Evolutionary conservation across 1,140 invertebrate species (phyloP).

Genomic region (Bradynema listronoti): DNA sequence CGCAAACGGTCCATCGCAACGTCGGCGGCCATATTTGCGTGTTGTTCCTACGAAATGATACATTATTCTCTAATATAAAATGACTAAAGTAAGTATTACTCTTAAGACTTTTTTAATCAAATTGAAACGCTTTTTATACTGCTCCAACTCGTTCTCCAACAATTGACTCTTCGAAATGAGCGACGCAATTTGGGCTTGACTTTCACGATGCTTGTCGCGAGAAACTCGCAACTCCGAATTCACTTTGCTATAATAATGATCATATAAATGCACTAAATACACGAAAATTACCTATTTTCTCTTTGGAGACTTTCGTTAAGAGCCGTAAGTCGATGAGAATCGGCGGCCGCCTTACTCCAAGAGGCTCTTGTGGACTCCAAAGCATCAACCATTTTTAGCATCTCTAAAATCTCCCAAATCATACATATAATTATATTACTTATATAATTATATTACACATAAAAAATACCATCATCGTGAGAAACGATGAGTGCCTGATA

Average conservation of each 20-base stretch:
- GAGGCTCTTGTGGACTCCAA: neutral
- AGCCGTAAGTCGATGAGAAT: neutral
- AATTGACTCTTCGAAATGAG: neutral
- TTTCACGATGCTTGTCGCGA: slow-evolving; percentile 3
- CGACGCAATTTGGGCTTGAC: slow-evolving; percentile 1
- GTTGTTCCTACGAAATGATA: neutral
- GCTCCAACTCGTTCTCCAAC: neutral
- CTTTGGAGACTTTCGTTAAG: neutral
- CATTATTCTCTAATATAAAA: neutral
- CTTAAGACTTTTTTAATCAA: neutral
- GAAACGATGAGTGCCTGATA: neutral
- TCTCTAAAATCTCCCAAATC: no score
- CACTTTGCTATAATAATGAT: neutral
- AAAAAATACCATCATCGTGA: neutral
- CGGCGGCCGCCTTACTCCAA: neutral
- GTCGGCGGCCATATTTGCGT: neutral
- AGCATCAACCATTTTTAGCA: neutral
- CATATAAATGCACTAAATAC: no score
- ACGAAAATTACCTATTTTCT: slow-evolving; percentile 1
- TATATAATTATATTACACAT: no score
- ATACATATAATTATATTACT: no score
- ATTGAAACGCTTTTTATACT: slow-evolving; percentile 7
- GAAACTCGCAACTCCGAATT: neutral
- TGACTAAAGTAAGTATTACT: neutral
- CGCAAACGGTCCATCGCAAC: neutral